phyloP scores from a whole-genome alignment of 2,113 vertebrate species.

The Sapayoa aenigma region DNA sequence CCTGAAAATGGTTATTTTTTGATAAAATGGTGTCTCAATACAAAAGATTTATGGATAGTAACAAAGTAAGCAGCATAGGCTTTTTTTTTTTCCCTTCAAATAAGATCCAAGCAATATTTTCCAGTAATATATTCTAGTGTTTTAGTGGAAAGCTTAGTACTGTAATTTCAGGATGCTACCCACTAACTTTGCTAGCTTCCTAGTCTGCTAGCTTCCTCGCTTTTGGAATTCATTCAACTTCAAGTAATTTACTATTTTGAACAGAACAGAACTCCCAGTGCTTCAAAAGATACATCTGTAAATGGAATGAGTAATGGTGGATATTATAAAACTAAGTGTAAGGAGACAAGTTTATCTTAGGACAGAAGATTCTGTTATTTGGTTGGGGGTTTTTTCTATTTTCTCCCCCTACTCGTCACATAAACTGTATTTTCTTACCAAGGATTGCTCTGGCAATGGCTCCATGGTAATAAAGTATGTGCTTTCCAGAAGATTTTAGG shows the following conservation, averaged over 20 bases:
- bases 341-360: not conserved
- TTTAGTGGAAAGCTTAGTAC: not conserved
- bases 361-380: not conserved
- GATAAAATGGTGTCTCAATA: not conserved
- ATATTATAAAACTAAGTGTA: not conserved
- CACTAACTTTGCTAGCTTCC: not conserved
- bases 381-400: not conserved
- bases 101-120: not conserved
- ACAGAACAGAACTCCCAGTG: not conserved
- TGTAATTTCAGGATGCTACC: not conserved
- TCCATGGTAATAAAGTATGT: not conserved
- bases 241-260: not conserved
- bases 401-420: not conserved
- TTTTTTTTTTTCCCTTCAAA: not conserved
- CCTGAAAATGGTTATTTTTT: not conserved
- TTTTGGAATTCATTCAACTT: not conserved
- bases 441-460: not conserved
- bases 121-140: not conserved
- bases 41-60: not conserved
- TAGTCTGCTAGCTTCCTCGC: not conserved
- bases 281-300: not conserved
- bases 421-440: not conserved
- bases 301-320: not conserved
- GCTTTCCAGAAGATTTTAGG: not conserved
- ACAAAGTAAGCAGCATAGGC: not conserved